A percentile compares a stretch with the other conserved stretches of the same genome.
phyloP scores from a whole-genome alignment of 2,888 invertebrate species.

The Caenorhabditis uteleia region DNA sequence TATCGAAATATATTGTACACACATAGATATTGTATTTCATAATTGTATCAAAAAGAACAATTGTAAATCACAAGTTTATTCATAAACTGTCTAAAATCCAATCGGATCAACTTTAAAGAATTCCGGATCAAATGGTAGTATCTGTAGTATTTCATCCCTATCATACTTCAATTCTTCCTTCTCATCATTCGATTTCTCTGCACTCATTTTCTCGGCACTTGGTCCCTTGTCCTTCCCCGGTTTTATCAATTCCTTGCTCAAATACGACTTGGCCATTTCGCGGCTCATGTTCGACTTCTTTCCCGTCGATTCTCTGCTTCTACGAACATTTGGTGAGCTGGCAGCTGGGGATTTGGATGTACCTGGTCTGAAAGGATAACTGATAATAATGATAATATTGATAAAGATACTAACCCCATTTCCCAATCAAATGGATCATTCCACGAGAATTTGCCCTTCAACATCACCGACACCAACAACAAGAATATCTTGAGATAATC shows the following conservation, averaged over 20 bases:
- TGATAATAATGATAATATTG: not conserved
- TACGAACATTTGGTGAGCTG: not conserved
- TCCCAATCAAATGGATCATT: slow-evolving; percentile 41
- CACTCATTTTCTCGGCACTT: slow-evolving; percentile 12
- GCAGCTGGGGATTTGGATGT: not conserved
- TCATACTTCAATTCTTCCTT: not conserved
- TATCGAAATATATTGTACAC: no score
- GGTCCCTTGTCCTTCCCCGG: slow-evolving; percentile 2
- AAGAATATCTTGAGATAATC: slow-evolving; percentile 47
- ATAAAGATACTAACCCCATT: not conserved
- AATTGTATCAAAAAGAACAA: no score
- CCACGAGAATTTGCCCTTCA: slow-evolving; percentile 42
- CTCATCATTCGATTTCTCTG: slow-evolving; percentile 7
- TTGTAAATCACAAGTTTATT: no score
- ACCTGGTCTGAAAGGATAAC: not conserved
- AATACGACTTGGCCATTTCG: slow-evolving; percentile 3
- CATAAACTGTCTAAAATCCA: no score
- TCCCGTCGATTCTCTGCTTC: slow-evolving; percentile 2
- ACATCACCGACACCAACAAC: slow-evolving; percentile 41
- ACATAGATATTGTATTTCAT: no score
- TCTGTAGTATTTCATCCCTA: slow-evolving; percentile 5
- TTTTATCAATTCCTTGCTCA: slow-evolving; percentile 14
- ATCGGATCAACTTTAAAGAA: slow-evolving; percentile 25
- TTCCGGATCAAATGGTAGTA: slow-evolving; percentile 30
- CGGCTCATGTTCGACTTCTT: slow-evolving; percentile 9